Base-by-base conservation (phyloP, 2,888 invertebrate species). In the Hyppa rectilinea region DNA sequence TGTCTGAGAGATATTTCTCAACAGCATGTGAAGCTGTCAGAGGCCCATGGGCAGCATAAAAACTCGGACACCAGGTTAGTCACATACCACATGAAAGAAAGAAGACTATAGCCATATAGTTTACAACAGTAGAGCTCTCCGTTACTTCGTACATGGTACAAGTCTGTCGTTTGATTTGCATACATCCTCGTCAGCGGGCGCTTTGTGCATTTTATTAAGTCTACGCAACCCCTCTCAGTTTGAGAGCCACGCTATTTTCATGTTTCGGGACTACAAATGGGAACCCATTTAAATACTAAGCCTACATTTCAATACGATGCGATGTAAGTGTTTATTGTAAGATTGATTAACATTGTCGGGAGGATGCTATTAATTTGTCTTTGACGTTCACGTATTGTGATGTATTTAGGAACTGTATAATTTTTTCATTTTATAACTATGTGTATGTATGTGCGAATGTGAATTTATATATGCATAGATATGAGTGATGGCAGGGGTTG, bases 231-330 rank as follows among this genome's bases (percentile, higher is more conserved):
- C 94, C 93, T 92, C 92, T 91, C 92, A 88, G 90, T 92, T 93
- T 91, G 92, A 95, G 92, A 93, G 96, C 96, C 96, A 96, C 96
- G 96, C 96, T 95, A 96, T 96, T 96, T 96, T 95, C 96, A 95
- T 96, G 96, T 96, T 94, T 92, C 92, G 91, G 89, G 90, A 92
- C 91, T 95, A 96, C 96, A 96, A 96, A 96, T 96, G 96, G 94
- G 93, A 94, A 93, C 93, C 94, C 95, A 96, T 96, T 96, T 96
- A 95, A 96, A 96, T 95, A 95, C 95, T 93, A 91, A 92, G 92
- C 93, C 93, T 91, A 93, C 95, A 90, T 95, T 96, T 96, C 95
- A 95, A 95, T 95, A 92, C 92, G 88, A 88, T 89, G 89, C 84
- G 84, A 90, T 91, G 90, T 91, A 92, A 91, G 87, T 90, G 89